Percentiles rank a stretch among this genome's conserved stretches.
These are phyloP conservation scores for Stenichneumon culpator DNA, from an alignment of 2,888 invertebrate genomes.

Conservation along the genomic window DNA sequence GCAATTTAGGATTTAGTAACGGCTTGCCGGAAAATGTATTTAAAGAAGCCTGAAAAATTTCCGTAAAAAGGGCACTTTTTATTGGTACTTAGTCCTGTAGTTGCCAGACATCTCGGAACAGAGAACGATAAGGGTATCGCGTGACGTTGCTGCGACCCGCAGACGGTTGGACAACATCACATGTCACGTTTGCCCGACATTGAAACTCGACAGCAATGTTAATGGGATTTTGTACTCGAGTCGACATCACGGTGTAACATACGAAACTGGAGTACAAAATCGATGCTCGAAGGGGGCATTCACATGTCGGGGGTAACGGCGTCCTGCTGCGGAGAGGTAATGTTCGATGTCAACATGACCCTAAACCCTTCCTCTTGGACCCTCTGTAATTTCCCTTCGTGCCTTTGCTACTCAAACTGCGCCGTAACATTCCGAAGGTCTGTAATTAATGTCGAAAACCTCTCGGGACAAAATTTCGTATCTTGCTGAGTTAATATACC, in stretches of 20 bases:
- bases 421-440: background rate
- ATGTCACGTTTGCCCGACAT: background rate
- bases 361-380: background rate
- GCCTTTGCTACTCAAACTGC: slow-evolving; percentile 9
- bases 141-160: no score
- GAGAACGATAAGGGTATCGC: no score
- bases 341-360: slow-evolving; percentile 33
- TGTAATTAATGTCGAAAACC: slow-evolving; percentile 6
- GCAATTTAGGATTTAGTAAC: background rate
- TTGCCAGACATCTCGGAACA: no score
- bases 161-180: background rate
- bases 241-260: background rate
- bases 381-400: slow-evolving; percentile 25
- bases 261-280: background rate
- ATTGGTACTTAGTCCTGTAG: no score
- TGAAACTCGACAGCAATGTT: background rate
- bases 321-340: background rate
- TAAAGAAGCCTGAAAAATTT: no score
- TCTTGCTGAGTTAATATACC: background rate
- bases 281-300: slow-evolving; percentile 10
- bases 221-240: background rate
- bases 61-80: no score
- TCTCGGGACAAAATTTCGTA: background rate
- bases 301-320: slow-evolving; percentile 11
- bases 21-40: no score